Evolutionary conservation across 37 sponge, comb jelly and placozoan species (phyloP).

Genomic region (Tethya wilhelma): DNA sequence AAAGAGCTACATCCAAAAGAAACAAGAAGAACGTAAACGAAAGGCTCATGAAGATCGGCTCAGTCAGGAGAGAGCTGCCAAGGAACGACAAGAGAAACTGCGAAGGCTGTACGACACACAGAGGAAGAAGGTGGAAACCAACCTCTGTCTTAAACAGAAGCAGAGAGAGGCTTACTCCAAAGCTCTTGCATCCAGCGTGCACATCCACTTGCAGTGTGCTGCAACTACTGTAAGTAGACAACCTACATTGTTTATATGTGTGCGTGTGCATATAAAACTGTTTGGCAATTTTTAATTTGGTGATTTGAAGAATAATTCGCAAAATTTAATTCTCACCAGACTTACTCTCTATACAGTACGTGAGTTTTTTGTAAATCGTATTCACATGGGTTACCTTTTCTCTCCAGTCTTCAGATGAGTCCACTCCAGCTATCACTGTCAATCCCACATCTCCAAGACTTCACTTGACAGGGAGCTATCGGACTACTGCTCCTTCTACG

Average conservation of each 20-base stretch:
- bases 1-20: constrained; percentile 34
- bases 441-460: not conserved
- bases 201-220: too few relatives aligned
- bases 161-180: constrained; percentile 21
- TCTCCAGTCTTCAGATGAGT: not conserved
- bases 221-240: too few relatives aligned
- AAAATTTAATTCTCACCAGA: too few relatives aligned
- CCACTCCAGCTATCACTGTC: not conserved
- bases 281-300: too few relatives aligned
- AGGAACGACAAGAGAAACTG: constrained; percentile 39
- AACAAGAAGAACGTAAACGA: constrained; percentile 56
- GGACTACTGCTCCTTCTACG: not conserved
- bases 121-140: constrained; percentile 9
- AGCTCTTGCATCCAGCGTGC: constrained; percentile 5
- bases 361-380: too few relatives aligned
- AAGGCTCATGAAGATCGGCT: constrained; percentile 21
- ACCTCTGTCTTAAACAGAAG: constrained; percentile 31
- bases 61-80: constrained; percentile 4
- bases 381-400: too few relatives aligned
- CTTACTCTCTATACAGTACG: too few relatives aligned
- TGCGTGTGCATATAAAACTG: too few relatives aligned
- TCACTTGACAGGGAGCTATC: not conserved
- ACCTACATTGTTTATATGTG: too few relatives aligned
- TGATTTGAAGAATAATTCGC: too few relatives aligned
- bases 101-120: constrained; percentile 30